Base-by-base conservation (phyloP, 2,113 vertebrate species). In the Tretioscincus oriximinensis region DNA sequence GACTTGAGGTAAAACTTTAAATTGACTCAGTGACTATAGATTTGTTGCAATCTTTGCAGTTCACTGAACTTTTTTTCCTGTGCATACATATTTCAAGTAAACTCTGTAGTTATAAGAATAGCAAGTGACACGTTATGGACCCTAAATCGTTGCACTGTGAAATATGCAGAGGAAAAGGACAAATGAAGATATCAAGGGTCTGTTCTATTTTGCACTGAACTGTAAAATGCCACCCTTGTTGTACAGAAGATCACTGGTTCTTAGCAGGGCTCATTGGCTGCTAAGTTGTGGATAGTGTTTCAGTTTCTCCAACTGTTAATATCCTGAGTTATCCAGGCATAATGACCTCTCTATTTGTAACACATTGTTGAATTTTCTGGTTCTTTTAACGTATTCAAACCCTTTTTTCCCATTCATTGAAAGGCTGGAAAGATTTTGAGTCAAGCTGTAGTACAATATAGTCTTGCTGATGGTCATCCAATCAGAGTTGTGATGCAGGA, bases 341-440 rank as follows among this genome's bases (percentile, higher is more conserved):
- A 95, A 95, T 95, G 95, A 96, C 95, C 95, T 91, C 91, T 92
- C 92, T 91, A 93, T 95, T 94, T 95, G 93, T 95, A 93, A 96
- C 94, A 95, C 93, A 92, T 95, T 95, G 94, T 95, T 96, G 95
- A 92, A 95, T 95, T 95, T 96, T 96, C 93, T 96, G 95, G 95
- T 96, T 95, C 94, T 95, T 95, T 96, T 94, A 94, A 94, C 95
- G 93, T 95, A 95, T 94, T 94, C 91, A 93, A 93, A 88, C 89
- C 86, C 75, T 84, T 88, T 88, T 72, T 35, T 81, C 89, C 86
- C 89, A 89, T 92, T 92, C 91, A 93, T 49, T 65, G 87, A 88
- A 84, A 93, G 91, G 76, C 91, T 91, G 95, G 93, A 87, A 88
- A 90, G 92, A 90, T 92, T 89, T 85, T 91, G 84, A 93, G 89